phyloP scores from a whole-genome alignment of 2,888 invertebrate species.

The Cancer borealis region DNA sequence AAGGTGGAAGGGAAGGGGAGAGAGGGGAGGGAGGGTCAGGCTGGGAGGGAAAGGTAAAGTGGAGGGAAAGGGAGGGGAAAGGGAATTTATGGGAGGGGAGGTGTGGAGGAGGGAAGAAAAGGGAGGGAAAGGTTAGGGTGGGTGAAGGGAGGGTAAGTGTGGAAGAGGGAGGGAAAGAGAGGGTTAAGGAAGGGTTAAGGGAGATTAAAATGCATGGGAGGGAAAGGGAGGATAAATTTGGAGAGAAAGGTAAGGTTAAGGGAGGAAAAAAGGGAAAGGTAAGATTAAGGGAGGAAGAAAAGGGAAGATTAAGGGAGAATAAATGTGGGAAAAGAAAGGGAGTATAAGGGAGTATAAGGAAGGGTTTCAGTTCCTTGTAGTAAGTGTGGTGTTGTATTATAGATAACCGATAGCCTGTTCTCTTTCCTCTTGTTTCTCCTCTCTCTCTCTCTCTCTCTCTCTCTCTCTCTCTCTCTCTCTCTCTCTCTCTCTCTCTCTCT shows the following conservation, averaged over 20 bases:
- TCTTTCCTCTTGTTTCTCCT: slow-evolving; percentile 30
- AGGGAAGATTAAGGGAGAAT: not conserved
- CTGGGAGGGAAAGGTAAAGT: not conserved
- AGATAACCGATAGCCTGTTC: not conserved
- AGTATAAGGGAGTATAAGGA: not conserved
- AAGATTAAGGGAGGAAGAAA: not conserved
- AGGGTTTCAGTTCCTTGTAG: not conserved
- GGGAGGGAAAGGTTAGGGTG: not conserved
- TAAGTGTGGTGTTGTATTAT: not conserved
- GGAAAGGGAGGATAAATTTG: not conserved
- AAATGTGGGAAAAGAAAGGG: not conserved
- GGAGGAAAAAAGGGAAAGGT: not conserved
- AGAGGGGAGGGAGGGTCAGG: not conserved
- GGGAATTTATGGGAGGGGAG: not conserved
- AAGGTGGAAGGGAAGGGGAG: not conserved
- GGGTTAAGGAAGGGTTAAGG: not conserved
- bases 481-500: slow-evolving; percentile 37
- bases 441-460: slow-evolving; percentile 45
- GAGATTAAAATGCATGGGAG: too few relatives aligned
- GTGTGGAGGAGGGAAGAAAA: not conserved
- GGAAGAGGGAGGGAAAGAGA: not conserved
- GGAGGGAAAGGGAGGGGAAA: not conserved
- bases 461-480: slow-evolving; percentile 50
- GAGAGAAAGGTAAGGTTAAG: too few relatives aligned
- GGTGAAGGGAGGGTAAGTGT: not conserved